Percentiles rank a stretch among this genome's conserved stretches.
Evolutionary conservation across 2,113 vertebrate genomes (phyloP).

Genomic region (Anhinga rufa): DNA sequence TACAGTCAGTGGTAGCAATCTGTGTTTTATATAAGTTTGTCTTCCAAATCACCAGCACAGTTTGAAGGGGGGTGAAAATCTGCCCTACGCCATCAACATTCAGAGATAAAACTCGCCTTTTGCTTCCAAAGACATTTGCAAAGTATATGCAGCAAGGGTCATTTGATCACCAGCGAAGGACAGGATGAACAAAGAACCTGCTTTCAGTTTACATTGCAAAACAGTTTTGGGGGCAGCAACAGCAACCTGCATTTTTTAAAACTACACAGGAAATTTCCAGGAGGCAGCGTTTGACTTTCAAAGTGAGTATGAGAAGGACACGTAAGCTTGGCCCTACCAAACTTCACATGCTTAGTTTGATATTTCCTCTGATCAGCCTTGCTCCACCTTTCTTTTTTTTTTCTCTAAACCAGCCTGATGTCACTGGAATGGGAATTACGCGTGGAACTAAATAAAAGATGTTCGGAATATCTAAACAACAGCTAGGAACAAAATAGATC

Average conservation of each 20-base stretch:
- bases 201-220: neutral
- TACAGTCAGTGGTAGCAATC: neutral
- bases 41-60: neutral
- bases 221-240: neutral
- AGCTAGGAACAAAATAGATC: neutral
- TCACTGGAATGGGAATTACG: neutral
- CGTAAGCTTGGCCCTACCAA: neutral
- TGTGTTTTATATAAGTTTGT: neutral
- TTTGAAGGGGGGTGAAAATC: neutral
- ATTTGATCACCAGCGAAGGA: neutral
- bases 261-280: neutral
- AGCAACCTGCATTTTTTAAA: neutral
- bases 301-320: neutral
- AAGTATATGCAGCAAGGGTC: neutral
- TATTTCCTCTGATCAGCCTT: neutral
- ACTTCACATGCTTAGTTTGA: neutral
- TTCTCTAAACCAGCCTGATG: neutral
- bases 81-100: fast-evolving
- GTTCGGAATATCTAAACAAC: neutral
- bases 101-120: neutral
- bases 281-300: neutral
- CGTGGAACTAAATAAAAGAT: neutral
- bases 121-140: neutral
- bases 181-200: neutral
- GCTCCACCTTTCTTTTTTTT: neutral